A percentile compares a stretch with the other conserved stretches of the same genome.
Evolutionary conservation across 2,113 vertebrate species (phyloP).

Genomic region (Stictonetta naevosa): DNA sequence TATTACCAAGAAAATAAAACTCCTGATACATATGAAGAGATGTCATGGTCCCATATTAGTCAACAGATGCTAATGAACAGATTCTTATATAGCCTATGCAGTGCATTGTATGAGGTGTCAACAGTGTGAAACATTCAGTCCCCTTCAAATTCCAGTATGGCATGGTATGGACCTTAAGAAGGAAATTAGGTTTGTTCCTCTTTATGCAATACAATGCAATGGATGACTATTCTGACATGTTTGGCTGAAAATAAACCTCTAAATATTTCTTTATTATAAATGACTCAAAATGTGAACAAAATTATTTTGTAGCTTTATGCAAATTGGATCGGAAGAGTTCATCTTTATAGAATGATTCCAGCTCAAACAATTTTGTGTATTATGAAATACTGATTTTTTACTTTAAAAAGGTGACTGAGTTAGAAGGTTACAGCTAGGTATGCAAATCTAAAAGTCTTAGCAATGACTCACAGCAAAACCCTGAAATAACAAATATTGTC

Average conservation of each 20-base stretch:
- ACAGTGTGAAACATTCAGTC: not conserved
- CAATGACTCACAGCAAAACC: not conserved
- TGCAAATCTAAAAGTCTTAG: not conserved
- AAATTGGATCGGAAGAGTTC: not conserved
- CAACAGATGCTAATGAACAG: not conserved
- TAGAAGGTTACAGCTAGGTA: not conserved
- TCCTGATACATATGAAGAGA: not conserved
- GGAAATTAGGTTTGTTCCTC: not conserved
- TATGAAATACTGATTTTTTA: not conserved
- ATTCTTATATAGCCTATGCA: not conserved
- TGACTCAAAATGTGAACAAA: not conserved
- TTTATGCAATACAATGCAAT: not conserved
- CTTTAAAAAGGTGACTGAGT: not conserved
- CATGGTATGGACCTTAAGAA: not conserved
- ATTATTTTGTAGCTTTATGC: not conserved
- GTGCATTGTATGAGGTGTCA: not conserved
- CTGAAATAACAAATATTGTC: slow-evolving; percentile 17
- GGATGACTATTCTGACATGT: not conserved
- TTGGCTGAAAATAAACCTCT: not conserved
- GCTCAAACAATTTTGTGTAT: not conserved
- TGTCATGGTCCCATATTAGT: not conserved
- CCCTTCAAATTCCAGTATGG: not conserved
- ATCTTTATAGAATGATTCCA: not conserved
- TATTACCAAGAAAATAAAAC: not conserved
- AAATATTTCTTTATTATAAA: not conserved